Percentiles rank a stretch among this genome's conserved stretches.
Evolutionary conservation across 2,113 vertebrate genomes (phyloP).

Genomic region (Patagioenas fasciata): DNA sequence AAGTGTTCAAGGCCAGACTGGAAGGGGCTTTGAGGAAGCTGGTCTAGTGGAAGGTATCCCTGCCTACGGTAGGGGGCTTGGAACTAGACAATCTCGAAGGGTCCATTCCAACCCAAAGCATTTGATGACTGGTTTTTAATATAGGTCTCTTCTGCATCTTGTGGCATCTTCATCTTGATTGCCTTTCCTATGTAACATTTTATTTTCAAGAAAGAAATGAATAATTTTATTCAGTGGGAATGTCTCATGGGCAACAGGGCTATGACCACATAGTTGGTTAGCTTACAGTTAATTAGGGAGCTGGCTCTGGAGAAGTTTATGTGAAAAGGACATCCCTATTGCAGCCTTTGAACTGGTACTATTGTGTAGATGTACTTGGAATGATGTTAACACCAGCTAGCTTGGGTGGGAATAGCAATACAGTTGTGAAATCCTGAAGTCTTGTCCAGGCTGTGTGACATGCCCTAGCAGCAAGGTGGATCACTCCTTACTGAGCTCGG

Average conservation of each 20-base stretch:
- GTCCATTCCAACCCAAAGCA: too few relatives aligned
- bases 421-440: neutral
- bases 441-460: neutral
- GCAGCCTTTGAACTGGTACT: neutral
- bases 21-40: too few relatives aligned
- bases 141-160: neutral
- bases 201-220: neutral
- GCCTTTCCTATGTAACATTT: neutral
- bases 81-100: too few relatives aligned
- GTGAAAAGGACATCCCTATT: neutral
- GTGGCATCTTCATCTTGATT: neutral
- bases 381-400: neutral
- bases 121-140: neutral
- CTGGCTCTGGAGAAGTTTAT: neutral
- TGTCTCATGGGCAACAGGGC: neutral
- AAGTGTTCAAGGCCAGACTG: too few relatives aligned
- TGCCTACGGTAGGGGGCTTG: too few relatives aligned
- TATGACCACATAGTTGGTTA: neutral
- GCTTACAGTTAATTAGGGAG: neutral
- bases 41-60: too few relatives aligned
- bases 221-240: neutral
- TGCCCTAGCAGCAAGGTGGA: neutral
- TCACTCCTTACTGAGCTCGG: rapidly evolving
- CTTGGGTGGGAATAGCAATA: neutral
- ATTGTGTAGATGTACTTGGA: rapidly evolving